phyloP scores from a whole-genome alignment of 2,797 vertebrate species.

The Acridotheres tristis region DNA sequence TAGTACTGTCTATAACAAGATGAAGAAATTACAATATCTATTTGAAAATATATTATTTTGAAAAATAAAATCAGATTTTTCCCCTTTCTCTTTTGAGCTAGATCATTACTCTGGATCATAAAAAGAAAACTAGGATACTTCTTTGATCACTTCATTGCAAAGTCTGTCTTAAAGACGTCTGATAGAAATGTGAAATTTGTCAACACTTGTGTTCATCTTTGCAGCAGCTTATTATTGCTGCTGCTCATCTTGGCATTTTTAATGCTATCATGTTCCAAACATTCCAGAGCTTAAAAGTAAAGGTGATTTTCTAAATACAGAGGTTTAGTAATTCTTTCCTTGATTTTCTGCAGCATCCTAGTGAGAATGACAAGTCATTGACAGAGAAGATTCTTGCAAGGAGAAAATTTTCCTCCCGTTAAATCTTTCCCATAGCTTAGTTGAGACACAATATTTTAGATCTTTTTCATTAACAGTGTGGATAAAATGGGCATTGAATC shows the following conservation, averaged over 20 bases:
- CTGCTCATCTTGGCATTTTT: background rate
- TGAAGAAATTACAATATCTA: background rate
- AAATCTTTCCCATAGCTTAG: background rate
- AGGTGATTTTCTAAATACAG: background rate
- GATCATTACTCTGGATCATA: background rate
- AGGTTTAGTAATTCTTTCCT: background rate
- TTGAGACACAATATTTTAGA: background rate
- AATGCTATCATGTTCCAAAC: background rate
- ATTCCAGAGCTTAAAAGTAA: background rate
- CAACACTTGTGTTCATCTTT: background rate
- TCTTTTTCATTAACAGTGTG: background rate
- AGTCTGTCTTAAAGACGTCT: background rate
- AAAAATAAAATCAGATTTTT: background rate
- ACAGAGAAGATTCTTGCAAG: background rate
- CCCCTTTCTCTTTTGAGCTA: background rate
- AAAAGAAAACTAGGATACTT: background rate
- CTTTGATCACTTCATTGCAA: background rate
- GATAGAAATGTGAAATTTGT: background rate
- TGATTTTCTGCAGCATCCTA: background rate
- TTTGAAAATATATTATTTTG: background rate
- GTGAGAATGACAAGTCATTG: background rate
- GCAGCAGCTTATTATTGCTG: background rate
- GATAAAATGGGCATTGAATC: background rate
- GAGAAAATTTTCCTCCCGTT: background rate
- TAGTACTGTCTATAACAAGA: background rate